These are phyloP conservation scores for Ctenopoma multispine DNA, from an alignment of 2,797 vertebrate genomes.

Conservation along the genomic window DNA sequence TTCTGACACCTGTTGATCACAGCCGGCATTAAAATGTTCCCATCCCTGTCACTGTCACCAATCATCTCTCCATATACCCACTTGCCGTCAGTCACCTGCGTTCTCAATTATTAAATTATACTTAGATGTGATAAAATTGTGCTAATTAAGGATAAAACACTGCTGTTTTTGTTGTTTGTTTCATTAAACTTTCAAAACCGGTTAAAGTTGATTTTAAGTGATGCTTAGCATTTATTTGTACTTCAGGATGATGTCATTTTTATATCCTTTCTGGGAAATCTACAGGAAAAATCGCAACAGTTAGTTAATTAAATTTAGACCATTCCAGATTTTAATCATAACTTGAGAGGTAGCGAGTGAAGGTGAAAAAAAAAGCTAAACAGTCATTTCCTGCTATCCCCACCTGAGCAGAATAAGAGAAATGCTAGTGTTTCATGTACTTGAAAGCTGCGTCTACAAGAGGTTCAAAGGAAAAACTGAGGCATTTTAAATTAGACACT, in stretches of 20 bases:
- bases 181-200: conserved; percentile 53
- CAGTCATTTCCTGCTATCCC: conserved; percentile 59
- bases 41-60: too few species aligned
- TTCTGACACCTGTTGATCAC: too few species aligned
- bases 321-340: conserved; percentile 80
- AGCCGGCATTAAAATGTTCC: too few species aligned
- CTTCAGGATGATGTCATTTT: conserved; percentile 66
- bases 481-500: conserved; percentile 74
- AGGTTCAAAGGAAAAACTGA: conserved; percentile 74
- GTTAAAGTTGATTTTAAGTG: conserved; percentile 59
- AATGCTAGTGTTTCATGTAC: conserved; percentile 69
- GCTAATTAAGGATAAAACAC: too few species aligned
- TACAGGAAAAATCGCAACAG: conserved; percentile 49
- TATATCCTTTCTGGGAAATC: conserved; percentile 67
- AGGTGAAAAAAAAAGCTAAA: conserved; percentile 47
- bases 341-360: conserved; percentile 65
- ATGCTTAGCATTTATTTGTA: conserved; percentile 69
- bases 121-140: too few species aligned
- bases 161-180: too few species aligned
- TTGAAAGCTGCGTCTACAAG: conserved; percentile 45
- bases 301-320: conserved; percentile 81
- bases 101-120: too few species aligned
- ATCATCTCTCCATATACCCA: too few species aligned
- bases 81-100: too few species aligned
- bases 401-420: conserved; percentile 62